A percentile compares a stretch with the other conserved stretches of the same genome.
phyloP scores from a whole-genome alignment of 2,888 invertebrate species.

The Apotomis capreana region DNA sequence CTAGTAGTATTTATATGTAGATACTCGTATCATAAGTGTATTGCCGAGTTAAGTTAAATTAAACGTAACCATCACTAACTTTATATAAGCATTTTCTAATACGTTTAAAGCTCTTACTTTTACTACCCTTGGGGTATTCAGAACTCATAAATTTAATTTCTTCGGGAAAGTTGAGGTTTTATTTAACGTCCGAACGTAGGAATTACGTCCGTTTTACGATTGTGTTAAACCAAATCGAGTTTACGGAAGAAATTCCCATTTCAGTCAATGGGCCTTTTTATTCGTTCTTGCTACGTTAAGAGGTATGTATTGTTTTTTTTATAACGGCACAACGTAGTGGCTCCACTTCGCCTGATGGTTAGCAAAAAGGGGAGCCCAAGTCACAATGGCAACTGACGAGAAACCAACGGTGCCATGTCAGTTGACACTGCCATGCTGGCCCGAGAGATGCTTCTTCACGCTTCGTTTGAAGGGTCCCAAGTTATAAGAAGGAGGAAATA shows the following conservation, averaged over 20 bases:
- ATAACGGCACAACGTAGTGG: no score
- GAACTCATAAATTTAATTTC: neutral
- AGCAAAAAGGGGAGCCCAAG: no score
- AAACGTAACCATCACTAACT: neutral
- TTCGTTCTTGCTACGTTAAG: no score
- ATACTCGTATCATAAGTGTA: neutral
- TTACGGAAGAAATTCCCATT: neutral
- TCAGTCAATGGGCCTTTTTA: neutral
- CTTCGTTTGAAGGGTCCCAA: no score
- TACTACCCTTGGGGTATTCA: neutral
- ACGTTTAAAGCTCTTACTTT: neutral
- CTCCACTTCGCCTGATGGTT: no score
- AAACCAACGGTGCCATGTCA: no score
- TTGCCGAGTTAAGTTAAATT: neutral
- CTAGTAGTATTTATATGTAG: no score
- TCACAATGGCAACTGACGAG: no score
- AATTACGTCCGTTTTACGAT: neutral
- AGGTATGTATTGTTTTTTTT: no score
- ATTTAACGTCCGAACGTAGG: neutral
- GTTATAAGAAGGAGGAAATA: no score
- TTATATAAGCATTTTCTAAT: neutral
- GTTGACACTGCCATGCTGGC: no score
- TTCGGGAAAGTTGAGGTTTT: neutral
- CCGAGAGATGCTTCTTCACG: no score
- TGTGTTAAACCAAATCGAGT: neutral